These are phyloP conservation scores for Hypolimnas misippus DNA, from an alignment of 2,888 invertebrate species.

Conservation along the genomic window DNA sequence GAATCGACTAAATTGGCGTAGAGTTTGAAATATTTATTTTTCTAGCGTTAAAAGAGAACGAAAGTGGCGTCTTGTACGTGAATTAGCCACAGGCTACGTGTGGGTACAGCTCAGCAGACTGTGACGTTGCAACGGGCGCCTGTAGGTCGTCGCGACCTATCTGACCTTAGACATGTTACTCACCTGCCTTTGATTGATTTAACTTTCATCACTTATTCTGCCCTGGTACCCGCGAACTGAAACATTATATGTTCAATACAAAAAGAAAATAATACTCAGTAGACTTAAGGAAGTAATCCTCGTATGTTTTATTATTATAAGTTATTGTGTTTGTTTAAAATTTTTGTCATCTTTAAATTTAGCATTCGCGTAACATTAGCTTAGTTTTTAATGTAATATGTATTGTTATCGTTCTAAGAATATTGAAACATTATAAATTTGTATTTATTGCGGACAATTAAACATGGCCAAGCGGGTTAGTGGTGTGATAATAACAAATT, in stretches of 20 bases:
- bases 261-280: not conserved
- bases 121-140: conserved; percentile 43
- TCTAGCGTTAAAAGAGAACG: not conserved
- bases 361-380: not conserved
- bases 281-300: too few relatives aligned
- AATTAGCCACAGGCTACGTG: conserved; percentile 16
- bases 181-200: conserved; percentile 35
- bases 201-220: conserved; percentile 14
- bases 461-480: too few relatives aligned
- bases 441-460: too few relatives aligned
- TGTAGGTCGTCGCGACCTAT: conserved; percentile 51
- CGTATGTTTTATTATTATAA: too few relatives aligned
- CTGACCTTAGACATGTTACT: conserved; percentile 48
- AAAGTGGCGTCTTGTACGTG: not conserved
- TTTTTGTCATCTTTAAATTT: not conserved
- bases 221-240: conserved; percentile 2
- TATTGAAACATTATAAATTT: too few relatives aligned
- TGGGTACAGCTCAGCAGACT: conserved; percentile 34
- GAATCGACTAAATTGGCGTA: too few relatives aligned
- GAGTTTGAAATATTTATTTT: not conserved
- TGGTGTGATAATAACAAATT: too few relatives aligned
- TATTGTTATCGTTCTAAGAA: too few relatives aligned
- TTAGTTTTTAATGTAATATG: not conserved
- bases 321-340: too few relatives aligned
- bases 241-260: not conserved